Evolutionary conservation across 2,797 vertebrate genomes (phyloP).

Genomic region (Odontamblyopus lacepedii): DNA sequence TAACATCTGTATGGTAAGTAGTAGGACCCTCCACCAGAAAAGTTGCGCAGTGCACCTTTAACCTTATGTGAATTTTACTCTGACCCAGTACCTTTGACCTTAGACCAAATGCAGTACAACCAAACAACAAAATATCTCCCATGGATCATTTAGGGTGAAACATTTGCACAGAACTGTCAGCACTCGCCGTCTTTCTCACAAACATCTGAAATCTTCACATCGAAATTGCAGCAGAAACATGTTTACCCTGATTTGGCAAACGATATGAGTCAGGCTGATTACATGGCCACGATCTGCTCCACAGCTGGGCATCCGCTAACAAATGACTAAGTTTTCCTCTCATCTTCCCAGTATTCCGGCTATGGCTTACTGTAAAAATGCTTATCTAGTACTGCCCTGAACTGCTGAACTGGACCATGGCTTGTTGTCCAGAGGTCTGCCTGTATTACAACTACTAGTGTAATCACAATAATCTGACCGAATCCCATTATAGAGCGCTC

Average conservation of each 20-base stretch:
- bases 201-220: background rate
- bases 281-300: background rate
- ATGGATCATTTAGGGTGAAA: background rate
- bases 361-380: constrained; percentile 5
- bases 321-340: constrained; percentile 1
- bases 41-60: too few relatives aligned
- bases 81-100: too few relatives aligned
- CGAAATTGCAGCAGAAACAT: background rate
- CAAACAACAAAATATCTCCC: too few relatives aligned
- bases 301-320: background rate
- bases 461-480: constrained; percentile 79
- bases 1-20: too few relatives aligned
- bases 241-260: constrained; percentile 1
- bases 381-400: background rate
- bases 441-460: constrained; percentile 70
- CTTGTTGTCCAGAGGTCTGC: constrained; percentile 41
- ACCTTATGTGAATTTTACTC: too few relatives aligned
- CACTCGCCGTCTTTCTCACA: background rate
- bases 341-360: background rate
- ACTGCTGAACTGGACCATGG: constrained; percentile 41
- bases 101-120: too few relatives aligned
- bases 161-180: background rate
- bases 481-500: constrained; percentile 87
- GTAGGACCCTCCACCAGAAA: too few relatives aligned
- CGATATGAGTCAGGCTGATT: constrained; percentile 1